Conservation (phyloP, 1,140 invertebrate species). For the Elymnias hypermnestra region DNA sequence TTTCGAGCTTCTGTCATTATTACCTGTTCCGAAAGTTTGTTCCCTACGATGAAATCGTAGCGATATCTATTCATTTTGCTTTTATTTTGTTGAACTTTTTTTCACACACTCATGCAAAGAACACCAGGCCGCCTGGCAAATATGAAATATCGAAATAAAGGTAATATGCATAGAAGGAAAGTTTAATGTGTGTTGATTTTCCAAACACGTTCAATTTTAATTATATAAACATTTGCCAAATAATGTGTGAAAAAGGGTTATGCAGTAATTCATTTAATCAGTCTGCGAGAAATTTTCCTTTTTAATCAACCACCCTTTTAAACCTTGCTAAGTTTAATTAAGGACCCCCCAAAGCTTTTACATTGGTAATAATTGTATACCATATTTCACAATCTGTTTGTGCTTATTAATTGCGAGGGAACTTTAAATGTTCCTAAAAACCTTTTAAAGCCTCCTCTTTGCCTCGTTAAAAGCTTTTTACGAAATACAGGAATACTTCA, state of each 20-base stretch:
- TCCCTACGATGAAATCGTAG: too few relatives aligned
- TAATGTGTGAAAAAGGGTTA: neutral
- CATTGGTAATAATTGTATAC: conserved; percentile 49
- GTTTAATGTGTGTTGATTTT: too few relatives aligned
- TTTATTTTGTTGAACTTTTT: too few relatives aligned
- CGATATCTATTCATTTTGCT: too few relatives aligned
- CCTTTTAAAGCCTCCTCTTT: conserved; percentile 4
- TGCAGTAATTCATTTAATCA: conserved; percentile 19
- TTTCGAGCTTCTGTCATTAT: too few relatives aligned
- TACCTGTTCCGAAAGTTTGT: too few relatives aligned
- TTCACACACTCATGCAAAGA: too few relatives aligned
- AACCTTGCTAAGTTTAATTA: conserved; percentile 49
- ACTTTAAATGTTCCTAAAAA: conserved; percentile 6
- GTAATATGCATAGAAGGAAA: too few relatives aligned
- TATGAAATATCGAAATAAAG: too few relatives aligned
- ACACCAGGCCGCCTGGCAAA: too few relatives aligned
- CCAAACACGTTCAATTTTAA: too few relatives aligned
- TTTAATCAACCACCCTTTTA: conserved; percentile 44
- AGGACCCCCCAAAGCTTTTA: conserved; percentile 47
- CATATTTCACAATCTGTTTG: conserved; percentile 5
- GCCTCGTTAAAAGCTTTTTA: conserved; percentile 1
- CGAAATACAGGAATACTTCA: neutral
- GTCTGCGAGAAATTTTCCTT: conserved; percentile 36
- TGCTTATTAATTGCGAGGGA: conserved; percentile 7
- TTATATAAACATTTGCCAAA: neutral